Base-by-base conservation (phyloP, 1,140 invertebrate species). In the Panulirus ornatus region DNA sequence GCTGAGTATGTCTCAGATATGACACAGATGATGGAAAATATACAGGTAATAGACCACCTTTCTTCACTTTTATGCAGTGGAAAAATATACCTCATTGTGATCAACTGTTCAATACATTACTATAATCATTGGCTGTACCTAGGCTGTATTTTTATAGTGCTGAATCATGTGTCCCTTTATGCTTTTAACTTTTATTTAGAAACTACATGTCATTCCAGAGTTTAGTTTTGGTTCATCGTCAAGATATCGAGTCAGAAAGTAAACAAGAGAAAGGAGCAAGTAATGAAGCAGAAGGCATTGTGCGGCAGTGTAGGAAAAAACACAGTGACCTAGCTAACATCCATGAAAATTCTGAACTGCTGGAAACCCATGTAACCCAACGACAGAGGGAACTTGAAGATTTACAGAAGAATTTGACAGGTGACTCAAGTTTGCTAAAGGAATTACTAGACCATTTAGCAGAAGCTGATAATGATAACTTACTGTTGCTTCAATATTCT, bases 401-500 rank as follows among this genome's bases (percentile, higher is more conserved):
- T 34, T 63, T 83, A 27, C 79, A 89, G 38, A 89, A 89, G 40
- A 89, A 83, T 30, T 19, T 89, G 27, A 83, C 34, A 19, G 88
- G 81, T 8, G 88, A 89, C 81, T 83, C 88, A 36, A 83, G 88
- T 73, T 47, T 89, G 3, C 81, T 89, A 40, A 82, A 89, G 71
- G 88, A 89, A 40, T 47, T 89, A 30, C 44, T 89, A 30, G 88
- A 89, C 34, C 78, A 89, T 30, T 82, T 89, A 27, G 54, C 88
- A 58, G 78, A 84, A 40, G 88, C 79, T 38, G 88, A 89, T 14
- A 73, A 76, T 51, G 88, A 90, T 70, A 90, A 90, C n/a, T 44
- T 90, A 16, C n/a, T 90, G 30, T 73, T 90, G 9, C 47, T 90
- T 47, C 88, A 90, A 42, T 90, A 90, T 47, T 84, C 88, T 9